phyloP scores from a whole-genome alignment of 2,113 vertebrate species.

The Elachura formosa region DNA sequence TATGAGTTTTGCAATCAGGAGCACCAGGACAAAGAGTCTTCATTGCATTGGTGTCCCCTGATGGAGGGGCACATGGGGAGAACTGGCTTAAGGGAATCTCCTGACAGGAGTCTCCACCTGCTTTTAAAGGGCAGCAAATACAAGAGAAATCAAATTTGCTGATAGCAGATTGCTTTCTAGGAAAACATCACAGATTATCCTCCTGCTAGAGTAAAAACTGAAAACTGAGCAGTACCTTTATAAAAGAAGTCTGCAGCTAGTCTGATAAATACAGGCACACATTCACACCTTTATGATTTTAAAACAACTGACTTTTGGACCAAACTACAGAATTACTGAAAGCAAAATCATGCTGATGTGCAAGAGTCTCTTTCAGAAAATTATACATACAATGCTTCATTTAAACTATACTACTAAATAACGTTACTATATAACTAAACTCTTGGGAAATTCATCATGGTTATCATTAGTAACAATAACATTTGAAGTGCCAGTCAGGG shows the following conservation, averaged over 20 bases:
- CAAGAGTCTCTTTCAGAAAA: not conserved
- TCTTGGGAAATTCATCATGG: not conserved
- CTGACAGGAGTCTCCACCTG: constrained; percentile 75
- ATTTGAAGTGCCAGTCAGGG: not conserved
- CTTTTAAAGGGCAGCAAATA: not conserved
- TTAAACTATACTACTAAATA: too few relatives aligned
- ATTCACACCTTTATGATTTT: not conserved
- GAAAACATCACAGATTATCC: not conserved
- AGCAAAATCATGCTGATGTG: not conserved
- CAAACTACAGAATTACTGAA: not conserved
- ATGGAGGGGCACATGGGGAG: constrained; percentile 67
- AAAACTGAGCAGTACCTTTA: not conserved
- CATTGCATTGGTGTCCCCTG: constrained; percentile 62
- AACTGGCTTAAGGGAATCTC: constrained; percentile 86
- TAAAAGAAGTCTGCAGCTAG: not conserved
- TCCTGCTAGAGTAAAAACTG: not conserved
- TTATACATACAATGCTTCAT: not conserved
- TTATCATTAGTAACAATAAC: not conserved
- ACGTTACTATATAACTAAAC: not conserved
- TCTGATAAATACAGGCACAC: not conserved
- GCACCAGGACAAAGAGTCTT: constrained; percentile 67
- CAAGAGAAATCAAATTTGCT: not conserved
- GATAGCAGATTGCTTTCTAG: not conserved
- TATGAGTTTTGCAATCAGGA: constrained; percentile 74
- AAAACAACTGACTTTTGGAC: not conserved